These are phyloP conservation scores for Lomographa bimaculata DNA, from an alignment of 2,888 invertebrate species.

Conservation along the genomic window DNA sequence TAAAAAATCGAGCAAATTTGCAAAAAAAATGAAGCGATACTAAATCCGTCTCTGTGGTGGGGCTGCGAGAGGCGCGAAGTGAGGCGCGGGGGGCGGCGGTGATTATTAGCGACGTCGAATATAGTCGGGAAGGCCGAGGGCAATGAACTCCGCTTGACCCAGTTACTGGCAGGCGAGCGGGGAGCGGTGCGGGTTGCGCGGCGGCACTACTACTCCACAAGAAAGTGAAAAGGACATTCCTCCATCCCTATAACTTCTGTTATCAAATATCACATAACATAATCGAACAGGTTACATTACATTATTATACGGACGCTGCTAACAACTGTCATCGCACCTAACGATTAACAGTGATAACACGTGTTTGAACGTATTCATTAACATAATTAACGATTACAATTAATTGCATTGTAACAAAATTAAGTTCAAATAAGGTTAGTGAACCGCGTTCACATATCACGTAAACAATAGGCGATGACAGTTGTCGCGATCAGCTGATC, in stretches of 20 bases:
- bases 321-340: slow-evolving; percentile 13
- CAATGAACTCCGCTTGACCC: slow-evolving; percentile 82
- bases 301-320: slow-evolving; percentile 20
- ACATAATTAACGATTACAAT: slow-evolving; percentile 20
- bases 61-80: slow-evolving; percentile 38
- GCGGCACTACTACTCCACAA: slow-evolving; percentile 42
- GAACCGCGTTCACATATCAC: slow-evolving; percentile 36
- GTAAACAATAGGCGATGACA: slow-evolving; percentile 42
- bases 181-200: slow-evolving; percentile 30
- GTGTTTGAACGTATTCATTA: slow-evolving; percentile 15
- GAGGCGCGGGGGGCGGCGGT: slow-evolving; percentile 42
- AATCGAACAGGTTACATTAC: slow-evolving; percentile 12
- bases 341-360: slow-evolving; percentile 10
- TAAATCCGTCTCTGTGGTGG: slow-evolving; percentile 52
- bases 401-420: slow-evolving; percentile 25
- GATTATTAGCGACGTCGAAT: slow-evolving; percentile 79
- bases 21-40: slow-evolving; percentile 20
- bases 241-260: slow-evolving; percentile 41
- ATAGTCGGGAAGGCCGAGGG: slow-evolving; percentile 83
- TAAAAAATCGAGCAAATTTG: slow-evolving; percentile 23
- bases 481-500: slow-evolving; percentile 56
- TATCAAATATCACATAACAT: slow-evolving; percentile 25
- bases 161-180: slow-evolving; percentile 56
- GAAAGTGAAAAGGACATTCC: slow-evolving; percentile 76
- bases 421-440: slow-evolving; percentile 33